Conservation (phyloP, 2,113 vertebrate genomes). For the Anthoscopus minutus region DNA sequence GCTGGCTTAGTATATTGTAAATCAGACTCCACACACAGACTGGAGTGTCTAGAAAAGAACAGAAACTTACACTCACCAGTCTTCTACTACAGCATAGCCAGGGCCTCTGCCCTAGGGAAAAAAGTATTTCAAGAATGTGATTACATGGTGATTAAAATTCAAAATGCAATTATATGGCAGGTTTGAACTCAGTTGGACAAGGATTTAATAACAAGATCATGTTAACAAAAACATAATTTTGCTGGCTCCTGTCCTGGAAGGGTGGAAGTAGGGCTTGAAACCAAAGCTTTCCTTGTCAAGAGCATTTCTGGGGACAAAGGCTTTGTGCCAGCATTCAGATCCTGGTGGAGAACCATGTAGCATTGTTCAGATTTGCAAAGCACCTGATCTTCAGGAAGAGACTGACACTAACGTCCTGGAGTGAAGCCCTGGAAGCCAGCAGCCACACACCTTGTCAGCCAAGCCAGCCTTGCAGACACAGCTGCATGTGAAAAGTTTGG, state of each 20-base stretch:
- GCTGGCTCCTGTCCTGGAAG: background rate
- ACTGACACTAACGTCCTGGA: background rate
- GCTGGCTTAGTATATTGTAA: background rate
- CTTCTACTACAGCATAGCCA: background rate
- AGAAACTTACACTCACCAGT: background rate
- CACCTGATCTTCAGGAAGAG: background rate
- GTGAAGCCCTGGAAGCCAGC: background rate
- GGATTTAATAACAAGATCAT: background rate
- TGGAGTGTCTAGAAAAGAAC: background rate
- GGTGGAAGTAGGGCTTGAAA: background rate
- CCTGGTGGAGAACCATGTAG: background rate
- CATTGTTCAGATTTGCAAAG: background rate
- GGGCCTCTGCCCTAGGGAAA: background rate
- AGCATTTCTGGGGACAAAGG: background rate
- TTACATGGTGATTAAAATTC: background rate
- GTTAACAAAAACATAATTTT: background rate
- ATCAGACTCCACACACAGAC: background rate
- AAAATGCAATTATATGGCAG: background rate
- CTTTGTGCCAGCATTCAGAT: background rate
- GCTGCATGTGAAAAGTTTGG: background rate
- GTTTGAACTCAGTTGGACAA: background rate
- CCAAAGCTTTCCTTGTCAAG: background rate
- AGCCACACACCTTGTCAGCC: accelerated
- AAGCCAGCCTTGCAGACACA: background rate
- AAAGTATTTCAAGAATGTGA: background rate